phyloP scores from a whole-genome alignment of 2,888 invertebrate species.

The Eupithecia subfuscata region DNA sequence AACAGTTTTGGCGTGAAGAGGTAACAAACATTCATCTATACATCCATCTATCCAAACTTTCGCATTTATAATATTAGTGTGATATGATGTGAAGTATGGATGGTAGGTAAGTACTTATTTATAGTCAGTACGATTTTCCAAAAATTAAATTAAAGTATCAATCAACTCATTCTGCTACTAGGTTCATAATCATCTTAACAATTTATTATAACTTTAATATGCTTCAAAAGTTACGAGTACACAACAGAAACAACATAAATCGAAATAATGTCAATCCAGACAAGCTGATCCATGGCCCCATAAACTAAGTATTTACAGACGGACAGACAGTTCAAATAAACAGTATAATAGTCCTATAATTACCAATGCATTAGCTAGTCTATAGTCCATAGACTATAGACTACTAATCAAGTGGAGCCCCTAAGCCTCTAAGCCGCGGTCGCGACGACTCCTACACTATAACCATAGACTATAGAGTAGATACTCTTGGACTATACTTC shows the following conservation, averaged over 20 bases:
- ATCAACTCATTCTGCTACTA: background rate
- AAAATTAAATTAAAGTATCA: background rate
- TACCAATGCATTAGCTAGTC: constrained; percentile 34
- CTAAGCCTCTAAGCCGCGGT: constrained; percentile 41
- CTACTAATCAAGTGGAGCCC: constrained; percentile 41
- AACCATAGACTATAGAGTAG: constrained; percentile 17
- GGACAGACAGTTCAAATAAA: constrained; percentile 7
- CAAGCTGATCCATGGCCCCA: constrained; percentile 2
- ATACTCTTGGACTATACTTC: background rate
- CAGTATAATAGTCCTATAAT: constrained; percentile 23
- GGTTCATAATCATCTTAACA: background rate
- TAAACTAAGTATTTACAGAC: constrained; percentile 7
- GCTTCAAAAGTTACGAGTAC: background rate
- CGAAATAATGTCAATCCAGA: background rate
- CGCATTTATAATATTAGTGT: no score
- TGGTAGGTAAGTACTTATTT: no score
- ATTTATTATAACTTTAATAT: background rate
- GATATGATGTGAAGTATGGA: no score
- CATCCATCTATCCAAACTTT: no score
- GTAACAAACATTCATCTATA: no score
- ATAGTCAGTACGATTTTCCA: background rate
- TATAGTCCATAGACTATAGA: constrained; percentile 36
- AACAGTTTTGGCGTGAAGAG: no score
- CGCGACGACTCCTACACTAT: constrained; percentile 38
- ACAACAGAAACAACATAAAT: background rate